A percentile compares a stretch with the other conserved stretches of the same genome.
Conservation (phyloP, 2,113 vertebrate species). For the Bungarus multicinctus region DNA sequence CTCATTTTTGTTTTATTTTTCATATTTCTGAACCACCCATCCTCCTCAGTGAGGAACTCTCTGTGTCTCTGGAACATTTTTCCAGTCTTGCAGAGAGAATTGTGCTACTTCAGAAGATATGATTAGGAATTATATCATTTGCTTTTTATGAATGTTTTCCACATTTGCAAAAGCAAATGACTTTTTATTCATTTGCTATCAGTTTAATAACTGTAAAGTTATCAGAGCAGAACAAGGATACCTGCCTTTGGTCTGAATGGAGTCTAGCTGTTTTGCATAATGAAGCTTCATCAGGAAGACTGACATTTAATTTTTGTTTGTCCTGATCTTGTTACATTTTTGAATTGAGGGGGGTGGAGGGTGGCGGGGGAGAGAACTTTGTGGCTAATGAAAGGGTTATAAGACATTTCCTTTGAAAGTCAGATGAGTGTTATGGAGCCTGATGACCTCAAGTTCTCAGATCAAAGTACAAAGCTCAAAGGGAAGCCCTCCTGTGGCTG, state of each 20-base stretch:
- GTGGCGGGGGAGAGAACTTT: neutral
- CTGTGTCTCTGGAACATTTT: neutral
- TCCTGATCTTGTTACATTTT: neutral
- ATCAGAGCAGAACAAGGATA: neutral
- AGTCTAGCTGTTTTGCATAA: neutral
- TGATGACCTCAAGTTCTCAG: neutral
- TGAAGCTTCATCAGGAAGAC: neutral
- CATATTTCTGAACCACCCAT: neutral
- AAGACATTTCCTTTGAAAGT: neutral
- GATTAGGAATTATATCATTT: neutral
- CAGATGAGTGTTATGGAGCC: neutral
- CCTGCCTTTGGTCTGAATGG: neutral
- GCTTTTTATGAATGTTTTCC: neutral
- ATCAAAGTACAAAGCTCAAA: neutral
- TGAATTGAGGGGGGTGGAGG: neutral
- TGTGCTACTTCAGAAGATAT: neutral
- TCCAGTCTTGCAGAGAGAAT: neutral
- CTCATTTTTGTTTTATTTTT: neutral
- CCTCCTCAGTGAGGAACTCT: neutral
- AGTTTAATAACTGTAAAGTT: conserved; percentile 11
- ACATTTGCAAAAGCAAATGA: conserved; percentile 9
- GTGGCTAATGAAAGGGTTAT: neutral
- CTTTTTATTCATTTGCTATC: neutral
- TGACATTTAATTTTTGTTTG: neutral
- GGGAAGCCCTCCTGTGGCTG: too few relatives aligned